These are phyloP conservation scores for Python bivittatus DNA, from an alignment of 2,113 vertebrate genomes.

Conservation along the genomic window DNA sequence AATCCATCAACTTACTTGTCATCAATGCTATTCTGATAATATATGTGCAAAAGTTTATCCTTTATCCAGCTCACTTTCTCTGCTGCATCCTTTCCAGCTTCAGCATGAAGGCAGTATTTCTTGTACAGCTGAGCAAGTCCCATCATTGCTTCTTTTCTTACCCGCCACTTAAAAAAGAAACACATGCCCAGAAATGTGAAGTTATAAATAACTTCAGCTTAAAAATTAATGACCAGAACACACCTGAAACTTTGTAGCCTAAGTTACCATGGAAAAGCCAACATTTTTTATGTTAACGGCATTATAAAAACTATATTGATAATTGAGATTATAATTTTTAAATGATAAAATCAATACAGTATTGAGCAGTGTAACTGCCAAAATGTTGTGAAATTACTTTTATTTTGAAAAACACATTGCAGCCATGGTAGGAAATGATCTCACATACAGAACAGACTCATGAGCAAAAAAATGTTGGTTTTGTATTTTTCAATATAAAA, in stretches of 20 bases:
- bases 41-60: slow-evolving; percentile 98
- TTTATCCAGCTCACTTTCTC: slow-evolving; percentile 99
- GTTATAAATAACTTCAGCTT: neutral
- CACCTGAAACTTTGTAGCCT: no score
- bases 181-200: neutral
- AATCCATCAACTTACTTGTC: slow-evolving; percentile 87
- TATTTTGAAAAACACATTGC: neutral
- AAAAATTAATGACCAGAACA: neutral
- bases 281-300: neutral
- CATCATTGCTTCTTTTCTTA: slow-evolving; percentile 99
- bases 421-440: neutral
- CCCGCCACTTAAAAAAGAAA: slow-evolving; percentile 85
- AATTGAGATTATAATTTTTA: neutral
- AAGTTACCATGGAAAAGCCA: neutral
- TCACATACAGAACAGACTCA: neutral
- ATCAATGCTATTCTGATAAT: slow-evolving; percentile 99
- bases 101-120: slow-evolving; percentile 97
- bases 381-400: neutral
- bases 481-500: neutral
- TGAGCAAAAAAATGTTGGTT: neutral
- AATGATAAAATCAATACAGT: neutral
- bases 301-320: neutral
- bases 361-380: neutral
- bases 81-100: slow-evolving; percentile 95
- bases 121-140: slow-evolving; percentile 96